Evolutionary conservation across 2,888 invertebrate species (phyloP).

Genomic region (Gastrophysa polygoni): DNA sequence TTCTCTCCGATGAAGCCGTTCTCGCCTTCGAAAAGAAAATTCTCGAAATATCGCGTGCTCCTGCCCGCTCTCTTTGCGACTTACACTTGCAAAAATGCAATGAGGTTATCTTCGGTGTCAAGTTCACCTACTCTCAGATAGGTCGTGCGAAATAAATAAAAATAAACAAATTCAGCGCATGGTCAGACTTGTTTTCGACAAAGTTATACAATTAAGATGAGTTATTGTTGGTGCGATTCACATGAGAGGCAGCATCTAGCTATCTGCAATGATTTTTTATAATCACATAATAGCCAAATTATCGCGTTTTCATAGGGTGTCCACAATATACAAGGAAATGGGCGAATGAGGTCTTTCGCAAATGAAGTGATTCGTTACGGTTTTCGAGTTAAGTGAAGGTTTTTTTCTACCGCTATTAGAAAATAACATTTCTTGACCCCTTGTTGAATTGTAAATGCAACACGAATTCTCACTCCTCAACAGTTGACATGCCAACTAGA

Average conservation of each 20-base stretch:
- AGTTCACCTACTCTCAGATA: slow-evolving; percentile 17
- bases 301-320: no score
- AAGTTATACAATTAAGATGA: neutral
- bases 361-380: no score
- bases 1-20: slow-evolving; percentile 7
- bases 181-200: slow-evolving; percentile 6
- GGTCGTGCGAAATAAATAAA: slow-evolving; percentile 11
- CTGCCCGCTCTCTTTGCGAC: slow-evolving; percentile 1
- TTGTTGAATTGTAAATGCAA: no score
- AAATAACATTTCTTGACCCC: no score
- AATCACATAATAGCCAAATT: no score
- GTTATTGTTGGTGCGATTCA: neutral
- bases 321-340: no score
- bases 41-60: neutral
- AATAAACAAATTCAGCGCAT: slow-evolving; percentile 18
- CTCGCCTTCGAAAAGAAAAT: slow-evolving; percentile 12
- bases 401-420: no score
- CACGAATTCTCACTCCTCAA: no score
- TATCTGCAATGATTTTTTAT: no score
- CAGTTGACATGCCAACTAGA: no score
- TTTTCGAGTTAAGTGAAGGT: no score
- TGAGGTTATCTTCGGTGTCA: slow-evolving; percentile 16
- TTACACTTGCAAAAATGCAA: slow-evolving; percentile 12
- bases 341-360: no score
- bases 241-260: neutral